These are phyloP conservation scores for Platysternon megacephalum DNA, from an alignment of 2,113 vertebrate genomes.

Conservation along the genomic window DNA sequence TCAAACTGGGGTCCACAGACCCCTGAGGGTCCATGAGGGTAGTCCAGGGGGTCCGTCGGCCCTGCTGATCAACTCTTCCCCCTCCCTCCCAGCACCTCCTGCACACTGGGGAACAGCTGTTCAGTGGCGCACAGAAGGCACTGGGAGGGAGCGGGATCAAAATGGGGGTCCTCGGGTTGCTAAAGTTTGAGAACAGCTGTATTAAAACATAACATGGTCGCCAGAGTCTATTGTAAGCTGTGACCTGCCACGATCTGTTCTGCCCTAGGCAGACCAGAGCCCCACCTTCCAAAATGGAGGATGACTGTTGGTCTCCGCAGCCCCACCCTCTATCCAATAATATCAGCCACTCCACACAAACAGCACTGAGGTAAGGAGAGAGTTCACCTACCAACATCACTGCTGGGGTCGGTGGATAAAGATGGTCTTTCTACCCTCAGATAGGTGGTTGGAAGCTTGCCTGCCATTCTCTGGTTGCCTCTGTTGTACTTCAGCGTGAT, in stretches of 20 bases:
- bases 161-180: too few species aligned
- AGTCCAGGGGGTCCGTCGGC: neutral
- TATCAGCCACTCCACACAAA: neutral
- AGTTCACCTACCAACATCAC: neutral
- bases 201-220: neutral
- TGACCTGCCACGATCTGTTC: neutral
- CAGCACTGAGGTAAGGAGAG: neutral
- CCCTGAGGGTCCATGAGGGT: too few species aligned
- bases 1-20: too few species aligned
- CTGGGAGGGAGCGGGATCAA: too few species aligned
- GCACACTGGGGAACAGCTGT: too few species aligned
- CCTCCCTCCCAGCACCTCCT: too few species aligned
- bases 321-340: neutral
- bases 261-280: neutral
- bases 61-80: neutral
- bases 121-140: too few species aligned
- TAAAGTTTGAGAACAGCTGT: too few species aligned
- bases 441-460: neutral
- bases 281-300: neutral
- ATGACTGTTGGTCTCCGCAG: neutral
- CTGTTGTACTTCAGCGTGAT: neutral
- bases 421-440: neutral
- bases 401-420: neutral
- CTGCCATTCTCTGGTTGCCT: neutral
- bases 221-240: neutral